Base-by-base conservation (phyloP, 2,888 invertebrate genomes). In the Acronicta alni region DNA sequence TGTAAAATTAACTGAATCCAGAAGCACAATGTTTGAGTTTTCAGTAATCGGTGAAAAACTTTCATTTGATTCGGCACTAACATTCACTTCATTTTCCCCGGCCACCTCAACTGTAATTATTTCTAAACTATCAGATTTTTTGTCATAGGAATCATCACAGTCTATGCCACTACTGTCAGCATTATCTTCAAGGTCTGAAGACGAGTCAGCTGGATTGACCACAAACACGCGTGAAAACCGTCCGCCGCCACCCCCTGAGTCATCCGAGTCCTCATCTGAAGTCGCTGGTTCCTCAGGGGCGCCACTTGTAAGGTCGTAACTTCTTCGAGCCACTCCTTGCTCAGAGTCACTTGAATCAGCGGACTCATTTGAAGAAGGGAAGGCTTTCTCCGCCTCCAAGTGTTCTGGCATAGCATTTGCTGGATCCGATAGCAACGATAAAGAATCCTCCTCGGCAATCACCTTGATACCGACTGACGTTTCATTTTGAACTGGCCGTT, bases 221-320 rank as follows among this genome's bases (percentile, higher is more conserved):
- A 96, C 95, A 81, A 96, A 96, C 16, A 96, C 96, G 55, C 96
- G 95, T 35, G 96, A 96, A 80, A 96, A 97, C 48, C 89, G 84
- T 2, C 92, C 91, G 81, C 94, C 90, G 85, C 96, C 82, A 85
- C 96, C 81, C 83, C 96, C 96, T 0, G 94, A 94, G 66, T 95
- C 94, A 32, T 92, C 93, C 0, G 94, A 94, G 73, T 94, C 94
- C 57, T 94, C 94, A 42, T 92, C 91, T 0, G 95, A 86, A 4
- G 96, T 94, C 41, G 92, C 90, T 18, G 91, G 92, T 72, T 93
- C 92, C 46, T 92, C 91, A 18, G 94, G 93, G 43, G 91, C 92
- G 16, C 91, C 90, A 61, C 91, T 93, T 18, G 89, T 90, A 41
- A 94, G 81, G 62, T 94, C 93, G 77, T 94, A 94, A 68, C 92